phyloP scores from a whole-genome alignment of 2,888 invertebrate species.

The Agrilus mali region DNA sequence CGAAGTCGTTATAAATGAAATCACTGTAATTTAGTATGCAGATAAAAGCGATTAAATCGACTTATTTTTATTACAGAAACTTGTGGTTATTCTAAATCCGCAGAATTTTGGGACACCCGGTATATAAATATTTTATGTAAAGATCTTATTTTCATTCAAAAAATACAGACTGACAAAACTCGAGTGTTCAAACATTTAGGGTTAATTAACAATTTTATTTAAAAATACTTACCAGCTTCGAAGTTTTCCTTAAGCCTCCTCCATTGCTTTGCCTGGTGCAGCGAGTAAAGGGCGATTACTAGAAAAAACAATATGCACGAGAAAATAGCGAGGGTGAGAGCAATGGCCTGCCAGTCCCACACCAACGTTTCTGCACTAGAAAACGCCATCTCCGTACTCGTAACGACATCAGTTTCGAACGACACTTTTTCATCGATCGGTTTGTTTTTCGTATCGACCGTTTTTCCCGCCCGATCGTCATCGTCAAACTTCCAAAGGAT shows the following conservation, averaged over 20 bases:
- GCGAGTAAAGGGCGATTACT: conserved; percentile 60
- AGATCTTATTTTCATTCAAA: no score
- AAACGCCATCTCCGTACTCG: conserved; percentile 33
- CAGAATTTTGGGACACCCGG: no score
- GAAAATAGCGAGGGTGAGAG: conserved; percentile 58
- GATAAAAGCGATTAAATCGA: no score
- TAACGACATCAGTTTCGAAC: conserved; percentile 12
- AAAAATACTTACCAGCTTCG: conserved; percentile 52
- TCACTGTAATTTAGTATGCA: no score
- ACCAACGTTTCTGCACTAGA: conserved; percentile 35
- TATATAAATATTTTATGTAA: no score
- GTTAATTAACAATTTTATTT: no score
- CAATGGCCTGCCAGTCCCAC: conserved; percentile 66
- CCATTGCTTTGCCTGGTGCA: conserved; percentile 72
- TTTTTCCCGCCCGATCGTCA: conserved; percentile 3
- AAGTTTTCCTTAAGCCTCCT: conserved; percentile 63
- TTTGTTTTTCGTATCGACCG: conserved; percentile 28
- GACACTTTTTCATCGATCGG: conserved; percentile 22
- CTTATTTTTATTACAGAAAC: no score
- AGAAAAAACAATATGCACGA: conserved; percentile 70
- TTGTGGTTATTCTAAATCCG: no score
- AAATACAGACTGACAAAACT: no score
- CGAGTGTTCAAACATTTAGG: no score
- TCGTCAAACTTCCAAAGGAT: conserved; percentile 5
- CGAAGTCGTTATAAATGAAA: no score